phyloP scores from a whole-genome alignment of 2,113 vertebrate genomes.

The Picathartes gymnocephalus region DNA sequence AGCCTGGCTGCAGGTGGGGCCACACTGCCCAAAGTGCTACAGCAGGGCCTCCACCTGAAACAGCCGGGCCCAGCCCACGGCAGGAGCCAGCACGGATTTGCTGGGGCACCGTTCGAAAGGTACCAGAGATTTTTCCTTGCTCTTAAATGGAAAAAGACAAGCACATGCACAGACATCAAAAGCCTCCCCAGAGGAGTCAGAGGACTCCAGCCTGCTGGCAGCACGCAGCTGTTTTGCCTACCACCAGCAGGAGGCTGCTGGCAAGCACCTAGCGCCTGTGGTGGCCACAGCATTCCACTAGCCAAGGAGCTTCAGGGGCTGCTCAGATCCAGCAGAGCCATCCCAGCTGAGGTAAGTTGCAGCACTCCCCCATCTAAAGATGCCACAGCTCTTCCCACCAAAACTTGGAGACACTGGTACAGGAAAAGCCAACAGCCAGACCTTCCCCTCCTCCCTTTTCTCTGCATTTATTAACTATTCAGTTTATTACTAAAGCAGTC shows the following conservation, averaged over 20 bases:
- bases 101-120: fast-evolving
- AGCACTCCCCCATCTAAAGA: fast-evolving
- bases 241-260: fast-evolving
- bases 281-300: background rate
- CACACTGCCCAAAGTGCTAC: background rate
- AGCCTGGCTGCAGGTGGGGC: too few relatives aligned
- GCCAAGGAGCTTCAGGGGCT: background rate
- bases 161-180: background rate
- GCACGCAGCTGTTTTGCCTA: background rate
- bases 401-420: fast-evolving
- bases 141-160: background rate
- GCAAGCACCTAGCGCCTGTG: fast-evolving
- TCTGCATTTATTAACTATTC: background rate
- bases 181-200: background rate
- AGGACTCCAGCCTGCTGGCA: too few relatives aligned
- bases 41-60: background rate
- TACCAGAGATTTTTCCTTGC: fast-evolving
- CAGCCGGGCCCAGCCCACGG: background rate
- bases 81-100: fast-evolving
- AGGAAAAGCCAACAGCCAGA: fast-evolving
- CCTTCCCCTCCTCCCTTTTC: fast-evolving
- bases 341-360: fast-evolving
- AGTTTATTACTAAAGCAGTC: background rate
- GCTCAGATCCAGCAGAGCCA: background rate
- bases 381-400: background rate